These are phyloP conservation scores for Sinocyclocheilus anshuiensis DNA, from an alignment of 2,113 vertebrate genomes.

Conservation along the genomic window DNA sequence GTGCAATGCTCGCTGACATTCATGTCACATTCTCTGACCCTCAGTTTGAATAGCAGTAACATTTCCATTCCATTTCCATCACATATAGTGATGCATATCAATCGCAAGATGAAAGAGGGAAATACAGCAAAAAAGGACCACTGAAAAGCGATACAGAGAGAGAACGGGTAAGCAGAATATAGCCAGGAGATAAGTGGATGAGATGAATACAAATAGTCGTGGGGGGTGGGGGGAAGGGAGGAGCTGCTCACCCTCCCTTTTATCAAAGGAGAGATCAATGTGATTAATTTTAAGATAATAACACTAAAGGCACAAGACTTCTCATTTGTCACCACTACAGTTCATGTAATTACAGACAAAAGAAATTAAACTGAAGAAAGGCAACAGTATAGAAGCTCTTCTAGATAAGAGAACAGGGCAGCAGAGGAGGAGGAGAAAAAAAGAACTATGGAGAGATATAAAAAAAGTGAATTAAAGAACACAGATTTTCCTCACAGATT, in stretches of 20 bases:
- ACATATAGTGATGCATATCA: slow-evolving; percentile 10
- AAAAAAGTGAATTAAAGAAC: neutral
- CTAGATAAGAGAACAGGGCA: neutral
- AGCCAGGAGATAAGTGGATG: slow-evolving; percentile 62
- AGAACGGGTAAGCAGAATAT: slow-evolving; percentile 53
- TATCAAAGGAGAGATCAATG: slow-evolving; percentile 38
- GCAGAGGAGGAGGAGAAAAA: neutral
- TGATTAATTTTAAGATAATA: slow-evolving; percentile 41
- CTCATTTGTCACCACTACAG: slow-evolving; percentile 20
- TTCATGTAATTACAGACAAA: slow-evolving; percentile 33
- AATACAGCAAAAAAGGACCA: slow-evolving; percentile 48
- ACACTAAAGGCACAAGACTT: slow-evolving; percentile 25
- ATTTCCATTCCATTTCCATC: slow-evolving; percentile 15
- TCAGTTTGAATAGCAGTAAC: neutral
- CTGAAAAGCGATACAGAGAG: slow-evolving; percentile 69
- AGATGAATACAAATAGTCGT: slow-evolving; percentile 75
- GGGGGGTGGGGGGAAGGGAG: neutral
- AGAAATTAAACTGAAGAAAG: neutral
- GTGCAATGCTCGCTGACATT: slow-evolving; percentile 49
- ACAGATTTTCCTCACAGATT: neutral
- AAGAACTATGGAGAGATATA: neutral
- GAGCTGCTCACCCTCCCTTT: slow-evolving; percentile 25
- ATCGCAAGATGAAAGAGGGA: slow-evolving; percentile 57
- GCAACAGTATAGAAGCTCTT: neutral
- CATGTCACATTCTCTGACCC: slow-evolving; percentile 39